A percentile compares a stretch with the other conserved stretches of the same genome.
These are phyloP conservation scores for Andrena bicolor DNA, from an alignment of 2,888 invertebrate species.

Conservation along the genomic window DNA sequence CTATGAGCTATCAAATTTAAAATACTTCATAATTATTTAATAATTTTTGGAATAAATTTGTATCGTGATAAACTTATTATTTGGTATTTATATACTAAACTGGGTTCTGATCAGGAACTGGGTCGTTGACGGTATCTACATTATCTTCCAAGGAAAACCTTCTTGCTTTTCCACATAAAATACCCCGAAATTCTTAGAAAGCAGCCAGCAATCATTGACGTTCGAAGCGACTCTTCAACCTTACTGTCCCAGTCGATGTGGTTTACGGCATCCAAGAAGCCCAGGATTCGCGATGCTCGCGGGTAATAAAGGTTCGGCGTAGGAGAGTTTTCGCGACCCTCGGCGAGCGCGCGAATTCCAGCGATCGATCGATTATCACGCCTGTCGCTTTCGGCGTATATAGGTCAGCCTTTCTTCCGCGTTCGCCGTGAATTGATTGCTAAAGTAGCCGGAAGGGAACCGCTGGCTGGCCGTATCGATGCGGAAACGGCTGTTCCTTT, in stretches of 20 bases:
- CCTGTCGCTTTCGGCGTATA: slow-evolving; percentile 35
- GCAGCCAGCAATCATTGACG: too few relatives aligned
- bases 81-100: too few relatives aligned
- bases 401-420: slow-evolving; percentile 32
- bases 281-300: background rate
- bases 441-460: slow-evolving; percentile 43
- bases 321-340: background rate
- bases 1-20: too few relatives aligned
- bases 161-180: too few relatives aligned
- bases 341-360: slow-evolving; percentile 49
- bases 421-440: slow-evolving; percentile 32
- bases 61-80: too few relatives aligned
- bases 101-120: too few relatives aligned
- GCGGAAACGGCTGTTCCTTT: slow-evolving; percentile 28
- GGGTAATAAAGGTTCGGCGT: background rate
- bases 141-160: too few relatives aligned
- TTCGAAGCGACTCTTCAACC: too few relatives aligned
- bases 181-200: too few relatives aligned
- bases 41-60: too few relatives aligned
- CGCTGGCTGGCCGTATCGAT: slow-evolving; percentile 17
- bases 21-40: too few relatives aligned
- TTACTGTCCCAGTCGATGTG: background rate
- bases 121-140: too few relatives aligned
- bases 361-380: slow-evolving; percentile 64
- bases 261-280: background rate